phyloP scores from a whole-genome alignment of 2,888 invertebrate genomes.

The Pyrrhosoma nymphula region DNA sequence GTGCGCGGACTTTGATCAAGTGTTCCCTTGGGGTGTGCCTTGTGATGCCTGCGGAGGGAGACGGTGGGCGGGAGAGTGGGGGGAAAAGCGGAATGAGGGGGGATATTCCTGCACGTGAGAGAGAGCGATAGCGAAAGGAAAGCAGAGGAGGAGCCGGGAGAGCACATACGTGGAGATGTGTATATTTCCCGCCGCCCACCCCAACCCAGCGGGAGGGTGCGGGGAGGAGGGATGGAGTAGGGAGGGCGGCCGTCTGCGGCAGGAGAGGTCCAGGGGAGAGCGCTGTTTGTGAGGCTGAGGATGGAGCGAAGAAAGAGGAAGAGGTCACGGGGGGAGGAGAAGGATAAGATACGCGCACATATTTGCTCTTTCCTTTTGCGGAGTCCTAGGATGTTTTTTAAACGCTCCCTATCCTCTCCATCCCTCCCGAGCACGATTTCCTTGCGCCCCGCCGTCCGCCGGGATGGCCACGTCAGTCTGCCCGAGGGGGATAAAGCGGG shows the following conservation, averaged over 20 bases:
- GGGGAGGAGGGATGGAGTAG: no score
- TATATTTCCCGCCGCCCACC: background rate
- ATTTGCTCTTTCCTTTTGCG: background rate
- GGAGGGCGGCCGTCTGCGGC: background rate
- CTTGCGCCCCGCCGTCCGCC: background rate
- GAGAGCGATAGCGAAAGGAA: background rate
- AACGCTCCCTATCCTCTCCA: background rate
- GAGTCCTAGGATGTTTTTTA: background rate
- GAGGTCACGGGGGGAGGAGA: background rate
- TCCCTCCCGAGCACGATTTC: background rate
- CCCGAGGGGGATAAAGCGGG: no score
- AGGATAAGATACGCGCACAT: background rate
- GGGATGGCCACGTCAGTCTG: background rate
- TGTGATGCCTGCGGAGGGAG: background rate
- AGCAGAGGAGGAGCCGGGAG: background rate
- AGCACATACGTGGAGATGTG: background rate
- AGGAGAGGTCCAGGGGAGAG: background rate
- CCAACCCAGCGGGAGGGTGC: background rate
- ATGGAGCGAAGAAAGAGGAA: background rate
- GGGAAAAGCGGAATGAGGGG: no score
- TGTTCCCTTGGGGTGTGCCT: background rate
- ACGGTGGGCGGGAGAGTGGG: background rate
- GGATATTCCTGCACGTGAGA: background rate
- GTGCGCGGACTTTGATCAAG: constrained; percentile 27
- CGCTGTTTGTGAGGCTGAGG: background rate